Conservation (phyloP, 1,140 invertebrate species). For the Listronotus oregonensis region DNA sequence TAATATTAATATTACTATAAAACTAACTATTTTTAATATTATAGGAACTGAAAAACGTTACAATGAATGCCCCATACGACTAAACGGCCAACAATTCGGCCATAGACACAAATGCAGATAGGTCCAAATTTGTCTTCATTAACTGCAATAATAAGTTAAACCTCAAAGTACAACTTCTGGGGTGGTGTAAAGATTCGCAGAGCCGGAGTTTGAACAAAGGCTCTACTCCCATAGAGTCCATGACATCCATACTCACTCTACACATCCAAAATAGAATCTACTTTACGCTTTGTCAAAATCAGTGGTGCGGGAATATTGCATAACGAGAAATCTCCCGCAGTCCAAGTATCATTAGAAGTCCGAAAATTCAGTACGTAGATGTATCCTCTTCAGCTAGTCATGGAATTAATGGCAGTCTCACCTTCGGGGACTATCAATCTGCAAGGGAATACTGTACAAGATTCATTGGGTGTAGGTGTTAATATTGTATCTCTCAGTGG, state of each 20-base stretch:
- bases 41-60: constrained; percentile 74
- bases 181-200: constrained; percentile 92
- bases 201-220: constrained; percentile 86
- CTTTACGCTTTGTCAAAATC: constrained; percentile 84
- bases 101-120: constrained; percentile 83
- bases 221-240: constrained; percentile 81
- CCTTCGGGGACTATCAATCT: constrained; percentile 79
- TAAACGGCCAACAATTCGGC: constrained; percentile 88
- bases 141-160: constrained; percentile 82
- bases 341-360: constrained; percentile 89
- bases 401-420: constrained; percentile 89
- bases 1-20: too few relatives aligned
- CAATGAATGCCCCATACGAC: constrained; percentile 84
- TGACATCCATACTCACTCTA: constrained; percentile 77
- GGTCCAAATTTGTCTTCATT: constrained; percentile 92
- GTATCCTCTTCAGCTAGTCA: constrained; percentile 86
- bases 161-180: constrained; percentile 82
- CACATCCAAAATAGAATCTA: constrained; percentile 70
- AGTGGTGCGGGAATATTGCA: constrained; percentile 95
- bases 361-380: constrained; percentile 80
- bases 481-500: constrained; percentile 89
- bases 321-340: constrained; percentile 90
- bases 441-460: constrained; percentile 72
- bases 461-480: constrained; percentile 88
- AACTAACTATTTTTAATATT: too few relatives aligned